A percentile compares a stretch with the other conserved stretches of the same genome.
These are phyloP conservation scores for Seira musarum DNA, from an alignment of 2,888 invertebrate species.

Conservation along the genomic window DNA sequence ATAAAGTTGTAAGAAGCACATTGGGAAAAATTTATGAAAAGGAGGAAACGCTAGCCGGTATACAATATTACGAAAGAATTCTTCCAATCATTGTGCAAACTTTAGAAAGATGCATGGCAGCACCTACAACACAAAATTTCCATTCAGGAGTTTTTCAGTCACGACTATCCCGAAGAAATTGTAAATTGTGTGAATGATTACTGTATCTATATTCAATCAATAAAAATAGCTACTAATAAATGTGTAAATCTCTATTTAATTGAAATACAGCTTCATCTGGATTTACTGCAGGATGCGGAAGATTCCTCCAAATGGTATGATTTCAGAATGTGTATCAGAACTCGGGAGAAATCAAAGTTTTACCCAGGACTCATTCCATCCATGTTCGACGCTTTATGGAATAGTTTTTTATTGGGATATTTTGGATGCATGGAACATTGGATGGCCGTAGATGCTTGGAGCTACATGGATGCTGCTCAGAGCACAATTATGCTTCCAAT, in stretches of 20 bases:
- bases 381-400: slow-evolving; percentile 35
- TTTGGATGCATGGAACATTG: slow-evolving; percentile 30
- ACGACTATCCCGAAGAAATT: slow-evolving; percentile 20
- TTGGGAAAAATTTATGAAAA: slow-evolving; percentile 33
- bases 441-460: slow-evolving; percentile 18
- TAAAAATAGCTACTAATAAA: too few species aligned
- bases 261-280: slow-evolving; percentile 35
- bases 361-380: slow-evolving; percentile 21
- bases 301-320: slow-evolving; percentile 31
- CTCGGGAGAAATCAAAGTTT: slow-evolving; percentile 15
- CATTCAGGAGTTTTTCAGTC: neutral
- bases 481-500: slow-evolving; percentile 29
- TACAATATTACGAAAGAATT: slow-evolving; percentile 20
- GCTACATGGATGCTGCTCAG: slow-evolving; percentile 22
- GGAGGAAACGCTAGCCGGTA: neutral
- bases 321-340: slow-evolving; percentile 26
- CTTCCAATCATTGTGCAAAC: neutral
- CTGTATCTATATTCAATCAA: too few species aligned
- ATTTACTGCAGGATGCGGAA: neutral
- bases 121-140: neutral
- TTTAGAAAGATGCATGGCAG: neutral
- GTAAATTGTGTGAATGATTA: too few species aligned
- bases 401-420: slow-evolving; percentile 40
- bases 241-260: too few species aligned
- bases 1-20: slow-evolving; percentile 8